Evolutionary conservation across 1,140 invertebrate species (phyloP), one percentile per base, ranked within the genome.

Genomic region (Lethrus apterus): DNA sequence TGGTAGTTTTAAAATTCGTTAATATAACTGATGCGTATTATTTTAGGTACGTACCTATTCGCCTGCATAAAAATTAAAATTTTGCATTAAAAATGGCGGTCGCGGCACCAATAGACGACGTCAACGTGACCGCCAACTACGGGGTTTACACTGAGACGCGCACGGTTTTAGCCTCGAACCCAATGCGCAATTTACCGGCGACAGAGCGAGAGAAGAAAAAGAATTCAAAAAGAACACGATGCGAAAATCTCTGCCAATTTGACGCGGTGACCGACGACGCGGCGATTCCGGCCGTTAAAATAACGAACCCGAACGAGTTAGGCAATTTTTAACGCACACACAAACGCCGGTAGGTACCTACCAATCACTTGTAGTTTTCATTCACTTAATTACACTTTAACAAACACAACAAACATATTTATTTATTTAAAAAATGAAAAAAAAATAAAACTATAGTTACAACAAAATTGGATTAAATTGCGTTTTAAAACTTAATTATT

Each of bases 121-220:
- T 80, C 79, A 82, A 81, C 80, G 80, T 82, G 79, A 82, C 77
- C 75, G 72, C 75, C 73, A 71, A 67, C 65, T 78, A 75, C 77
- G 78, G 79, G 77, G 78, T 80, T 77, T 75, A 80, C 78, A 79
- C 74, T 78, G 76, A 74, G 78, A 81, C 79, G 79, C 80, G 79
- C 79, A 81, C 75, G 79, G 76, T 74, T 41, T 52, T 49, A 58
- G 50, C 48, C 52, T 60, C 50, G 44, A 55, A 60, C 56, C 56
- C 51, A 54, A 56, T 51, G 51, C 63, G 66, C 65, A 50, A 42
- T 35, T 21, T 13, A 23, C 18, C 17, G 29, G 17, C 29, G 42
- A 15, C 13, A 30, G 5, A 34, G 29, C 31, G 29, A 9, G 29
- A 32, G 13, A 7, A 30, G 18, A 44, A 43, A 44, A 44, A 44